Evolutionary conservation across 2,888 invertebrate genomes (phyloP).

Genomic region (Temnothorax rugatulus): DNA sequence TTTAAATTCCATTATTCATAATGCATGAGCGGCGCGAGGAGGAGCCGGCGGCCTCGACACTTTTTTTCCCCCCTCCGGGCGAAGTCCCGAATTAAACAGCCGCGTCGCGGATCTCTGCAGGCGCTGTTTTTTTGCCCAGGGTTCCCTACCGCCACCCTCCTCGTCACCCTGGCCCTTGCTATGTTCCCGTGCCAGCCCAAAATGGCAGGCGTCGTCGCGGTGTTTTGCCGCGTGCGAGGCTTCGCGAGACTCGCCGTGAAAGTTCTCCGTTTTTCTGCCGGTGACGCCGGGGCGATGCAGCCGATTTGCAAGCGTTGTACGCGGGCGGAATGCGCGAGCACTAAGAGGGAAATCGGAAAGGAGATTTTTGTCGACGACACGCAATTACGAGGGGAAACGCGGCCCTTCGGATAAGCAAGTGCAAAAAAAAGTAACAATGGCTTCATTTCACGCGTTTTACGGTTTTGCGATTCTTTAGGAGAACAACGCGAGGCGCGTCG

Average conservation of each 20-base stretch:
- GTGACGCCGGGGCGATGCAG: conserved; percentile 34
- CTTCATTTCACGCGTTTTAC: conserved; percentile 12
- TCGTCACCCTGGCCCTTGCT: conserved; percentile 34
- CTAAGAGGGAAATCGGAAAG: conserved; percentile 21
- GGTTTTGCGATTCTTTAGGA: conserved; percentile 9
- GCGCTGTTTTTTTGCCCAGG: conserved; percentile 72
- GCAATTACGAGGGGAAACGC: conserved; percentile 35
- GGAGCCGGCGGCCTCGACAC: conserved; percentile 61
- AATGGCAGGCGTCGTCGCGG: conserved; percentile 64
- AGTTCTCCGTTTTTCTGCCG: conserved; percentile 68
- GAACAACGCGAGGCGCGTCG: neutral
- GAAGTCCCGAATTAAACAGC: conserved; percentile 83
- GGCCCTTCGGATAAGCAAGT: conserved; percentile 6
- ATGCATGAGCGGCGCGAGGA: conserved; percentile 79
- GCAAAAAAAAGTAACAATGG: neutral
- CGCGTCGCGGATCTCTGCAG: conserved; percentile 76
- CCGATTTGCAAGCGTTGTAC: conserved; percentile 57
- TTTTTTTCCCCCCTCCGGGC: conserved; percentile 76
- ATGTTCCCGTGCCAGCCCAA: conserved; percentile 58
- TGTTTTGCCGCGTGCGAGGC: conserved; percentile 63
- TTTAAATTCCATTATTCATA: conserved; percentile 85
- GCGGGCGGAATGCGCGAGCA: conserved; percentile 25
- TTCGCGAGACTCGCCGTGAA: conserved; percentile 55
- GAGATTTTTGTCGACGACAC: conserved; percentile 49
- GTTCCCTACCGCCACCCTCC: conserved; percentile 56